phyloP scores from a whole-genome alignment of 2,797 vertebrate genomes.

The Limosa lapponica region DNA sequence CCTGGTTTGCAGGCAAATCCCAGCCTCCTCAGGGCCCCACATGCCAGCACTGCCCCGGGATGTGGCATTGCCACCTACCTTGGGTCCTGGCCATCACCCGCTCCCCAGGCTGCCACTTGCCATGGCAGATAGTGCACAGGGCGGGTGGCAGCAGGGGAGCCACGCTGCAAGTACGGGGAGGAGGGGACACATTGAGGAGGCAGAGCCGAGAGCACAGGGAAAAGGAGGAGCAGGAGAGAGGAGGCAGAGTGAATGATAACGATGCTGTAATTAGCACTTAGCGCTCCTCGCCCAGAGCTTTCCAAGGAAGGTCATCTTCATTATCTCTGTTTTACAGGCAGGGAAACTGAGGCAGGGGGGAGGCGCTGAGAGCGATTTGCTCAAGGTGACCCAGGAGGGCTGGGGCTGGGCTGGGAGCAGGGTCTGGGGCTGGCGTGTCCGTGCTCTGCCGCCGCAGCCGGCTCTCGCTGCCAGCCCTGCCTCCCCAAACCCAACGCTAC shows the following conservation, averaged over 20 bases:
- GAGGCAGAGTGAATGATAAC: not conserved
- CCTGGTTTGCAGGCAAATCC: not conserved
- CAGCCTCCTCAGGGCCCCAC: rapidly evolving
- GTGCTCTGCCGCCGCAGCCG: rapidly evolving
- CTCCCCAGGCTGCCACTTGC: not conserved
- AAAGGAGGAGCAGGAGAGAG: not conserved
- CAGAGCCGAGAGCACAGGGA: rapidly evolving
- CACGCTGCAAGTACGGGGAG: rapidly evolving
- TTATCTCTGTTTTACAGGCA: not conserved
- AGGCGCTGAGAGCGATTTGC: not conserved
- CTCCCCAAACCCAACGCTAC: not conserved
- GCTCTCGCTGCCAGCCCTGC: not conserved
- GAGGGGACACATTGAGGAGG: not conserved
- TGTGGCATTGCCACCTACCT: not conserved
- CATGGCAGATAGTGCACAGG: not conserved
- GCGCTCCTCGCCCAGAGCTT: rapidly evolving
- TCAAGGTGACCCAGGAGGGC: not conserved
- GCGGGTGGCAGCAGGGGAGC: not conserved
- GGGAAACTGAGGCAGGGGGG: not conserved
- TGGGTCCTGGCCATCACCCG: rapidly evolving
- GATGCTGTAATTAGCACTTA: slow-evolving; percentile 3
- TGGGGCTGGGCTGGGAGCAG: not conserved
- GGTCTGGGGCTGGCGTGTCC: rapidly evolving
- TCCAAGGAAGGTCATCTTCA: slow-evolving; percentile 7
- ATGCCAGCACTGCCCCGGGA: rapidly evolving